Percentiles rank a stretch among this genome's conserved stretches.
These are phyloP conservation scores for Megalopta genalis DNA, from an alignment of 1,140 invertebrate genomes.

Conservation along the genomic window DNA sequence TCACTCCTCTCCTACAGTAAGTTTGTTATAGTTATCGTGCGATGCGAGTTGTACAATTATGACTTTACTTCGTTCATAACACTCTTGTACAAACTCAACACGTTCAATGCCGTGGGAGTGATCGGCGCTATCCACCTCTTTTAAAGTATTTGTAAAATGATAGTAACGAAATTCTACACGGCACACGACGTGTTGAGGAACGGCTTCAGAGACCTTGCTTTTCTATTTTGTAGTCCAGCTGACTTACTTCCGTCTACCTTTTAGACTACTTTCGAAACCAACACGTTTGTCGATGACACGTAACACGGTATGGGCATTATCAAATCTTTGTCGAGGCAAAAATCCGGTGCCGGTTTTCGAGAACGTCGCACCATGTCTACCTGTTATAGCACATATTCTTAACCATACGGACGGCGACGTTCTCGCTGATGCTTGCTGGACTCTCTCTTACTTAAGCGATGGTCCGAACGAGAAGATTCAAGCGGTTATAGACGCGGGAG, in stretches of 20 bases:
- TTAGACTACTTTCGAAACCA: slow-evolving; percentile 90
- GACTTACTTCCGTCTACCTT: slow-evolving; percentile 53
- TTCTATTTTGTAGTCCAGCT: not conserved
- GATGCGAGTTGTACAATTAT: no score
- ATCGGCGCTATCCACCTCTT: no score
- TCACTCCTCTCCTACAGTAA: slow-evolving; percentile 94
- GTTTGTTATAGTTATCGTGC: slow-evolving; percentile 2
- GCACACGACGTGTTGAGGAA: no score
- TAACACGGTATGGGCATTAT: slow-evolving; percentile 98
- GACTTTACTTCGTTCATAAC: no score
- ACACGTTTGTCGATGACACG: slow-evolving; percentile 94
- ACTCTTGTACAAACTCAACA: no score
- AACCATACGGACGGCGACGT: slow-evolving; percentile 96
- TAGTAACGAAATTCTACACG: no score
- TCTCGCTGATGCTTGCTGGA: slow-evolving; percentile 95
- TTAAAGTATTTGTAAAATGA: no score
- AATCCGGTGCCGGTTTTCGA: slow-evolving; percentile 96
- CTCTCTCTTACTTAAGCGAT: slow-evolving; percentile 93
- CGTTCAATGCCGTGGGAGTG: no score
- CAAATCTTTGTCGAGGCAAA: slow-evolving; percentile 97
- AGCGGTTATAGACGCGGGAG: slow-evolving; percentile 97
- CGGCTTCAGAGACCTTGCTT: not conserved
- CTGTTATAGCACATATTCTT: slow-evolving; percentile 91
- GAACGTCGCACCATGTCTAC: slow-evolving; percentile 91
- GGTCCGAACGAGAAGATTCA: slow-evolving; percentile 99